Conservation (phyloP, 2,113 vertebrate species). For the Mesoclemmys tuberculata region DNA sequence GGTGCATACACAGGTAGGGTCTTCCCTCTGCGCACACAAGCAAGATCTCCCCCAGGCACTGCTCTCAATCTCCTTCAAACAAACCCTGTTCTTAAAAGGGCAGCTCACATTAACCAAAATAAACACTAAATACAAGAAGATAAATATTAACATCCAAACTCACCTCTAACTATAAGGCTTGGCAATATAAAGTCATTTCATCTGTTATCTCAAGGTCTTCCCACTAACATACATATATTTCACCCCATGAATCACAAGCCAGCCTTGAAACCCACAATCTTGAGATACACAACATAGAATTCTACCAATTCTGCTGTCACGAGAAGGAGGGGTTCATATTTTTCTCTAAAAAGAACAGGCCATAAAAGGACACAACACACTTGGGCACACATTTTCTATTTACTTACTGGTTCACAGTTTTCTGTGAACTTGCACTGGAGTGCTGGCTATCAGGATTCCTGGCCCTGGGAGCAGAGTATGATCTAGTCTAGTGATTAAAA, state of each 20-base stretch:
- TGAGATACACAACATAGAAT: not conserved
- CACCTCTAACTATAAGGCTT: not conserved
- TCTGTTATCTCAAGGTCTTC: not conserved
- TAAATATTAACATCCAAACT: not conserved
- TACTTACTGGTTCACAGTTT: not conserved
- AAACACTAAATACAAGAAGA: not conserved
- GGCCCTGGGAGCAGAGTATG: not conserved
- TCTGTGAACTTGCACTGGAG: not conserved
- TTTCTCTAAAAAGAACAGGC: not conserved
- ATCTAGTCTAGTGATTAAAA: not conserved
- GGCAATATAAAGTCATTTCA: not conserved
- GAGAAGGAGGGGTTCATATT: not conserved
- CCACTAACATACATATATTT: not conserved
- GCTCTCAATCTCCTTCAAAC: not conserved
- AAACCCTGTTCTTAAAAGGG: not conserved
- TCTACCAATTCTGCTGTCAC: not conserved
- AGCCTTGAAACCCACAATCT: not conserved
- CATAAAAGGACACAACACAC: not conserved
- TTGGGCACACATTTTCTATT: accelerated
- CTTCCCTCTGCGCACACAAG: not conserved
- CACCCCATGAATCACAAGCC: accelerated
- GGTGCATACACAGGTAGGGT: not conserved
- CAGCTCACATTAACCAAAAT: not conserved
- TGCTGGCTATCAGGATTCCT: accelerated
- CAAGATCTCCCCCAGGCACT: not conserved